These are phyloP conservation scores for Amia ocellicauda DNA, from an alignment of 2,113 vertebrate genomes.

Conservation along the genomic window DNA sequence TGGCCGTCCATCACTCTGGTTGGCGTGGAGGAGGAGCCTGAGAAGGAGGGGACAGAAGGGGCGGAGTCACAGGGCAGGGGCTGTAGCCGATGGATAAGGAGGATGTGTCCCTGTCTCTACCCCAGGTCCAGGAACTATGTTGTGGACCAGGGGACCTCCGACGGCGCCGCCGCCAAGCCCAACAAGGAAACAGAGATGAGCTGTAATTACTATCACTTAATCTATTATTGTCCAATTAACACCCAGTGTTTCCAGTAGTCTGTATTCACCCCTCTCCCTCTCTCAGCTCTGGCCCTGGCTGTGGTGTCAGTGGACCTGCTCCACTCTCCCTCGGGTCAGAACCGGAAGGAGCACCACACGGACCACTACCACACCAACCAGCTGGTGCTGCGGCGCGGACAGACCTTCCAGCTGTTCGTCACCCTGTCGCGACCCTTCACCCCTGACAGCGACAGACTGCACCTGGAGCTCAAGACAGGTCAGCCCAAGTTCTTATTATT, in stretches of 20 bases:
- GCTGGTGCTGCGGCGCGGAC: slow-evolving; percentile 75
- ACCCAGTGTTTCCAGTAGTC: too few relatives aligned
- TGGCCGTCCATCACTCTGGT: slow-evolving; percentile 49
- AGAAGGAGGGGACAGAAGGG: slow-evolving; percentile 4
- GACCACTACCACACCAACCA: slow-evolving; percentile 63
- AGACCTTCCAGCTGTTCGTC: slow-evolving; percentile 70
- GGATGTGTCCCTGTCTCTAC: slow-evolving; percentile 44
- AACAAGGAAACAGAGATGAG: slow-evolving; percentile 21
- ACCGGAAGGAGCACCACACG: slow-evolving; percentile 71
- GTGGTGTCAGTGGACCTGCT: slow-evolving; percentile 70
- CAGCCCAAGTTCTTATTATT: slow-evolving; percentile 13
- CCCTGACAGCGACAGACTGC: slow-evolving; percentile 55
- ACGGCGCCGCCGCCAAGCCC: rapidly evolving
- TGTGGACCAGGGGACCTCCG: slow-evolving; percentile 4
- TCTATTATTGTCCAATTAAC: too few relatives aligned
- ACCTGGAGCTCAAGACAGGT: slow-evolving; percentile 75
- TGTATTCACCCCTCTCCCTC: not conserved
- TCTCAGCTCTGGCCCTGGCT: slow-evolving; percentile 48
- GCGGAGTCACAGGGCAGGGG: slow-evolving; percentile 3
- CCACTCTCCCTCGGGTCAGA: slow-evolving; percentile 50
- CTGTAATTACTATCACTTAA: slow-evolving; percentile 39
- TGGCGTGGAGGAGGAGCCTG: slow-evolving; percentile 21
- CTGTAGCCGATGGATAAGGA: slow-evolving; percentile 44
- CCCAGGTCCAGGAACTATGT: not conserved
- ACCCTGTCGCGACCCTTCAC: slow-evolving; percentile 64